These are phyloP conservation scores for Hyperoplus lanceolatus DNA, from an alignment of 2,797 vertebrate species.

Conservation along the genomic window DNA sequence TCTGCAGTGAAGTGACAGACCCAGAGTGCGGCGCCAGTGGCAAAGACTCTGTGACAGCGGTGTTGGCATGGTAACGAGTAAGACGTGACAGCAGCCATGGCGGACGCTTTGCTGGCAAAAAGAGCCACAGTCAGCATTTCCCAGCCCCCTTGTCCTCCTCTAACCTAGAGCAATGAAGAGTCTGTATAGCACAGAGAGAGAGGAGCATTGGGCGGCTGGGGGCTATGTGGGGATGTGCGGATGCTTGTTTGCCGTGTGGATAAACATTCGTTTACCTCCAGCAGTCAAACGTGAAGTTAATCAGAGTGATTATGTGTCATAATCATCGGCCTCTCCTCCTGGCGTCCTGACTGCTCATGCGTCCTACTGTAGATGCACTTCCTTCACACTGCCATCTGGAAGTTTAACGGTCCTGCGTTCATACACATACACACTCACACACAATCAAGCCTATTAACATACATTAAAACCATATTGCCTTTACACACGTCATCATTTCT, in stretches of 20 bases:
- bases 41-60: constrained; percentile 38
- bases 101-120: constrained; percentile 49
- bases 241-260: constrained; percentile 79
- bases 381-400: constrained; percentile 77
- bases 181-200: constrained; percentile 1
- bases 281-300: constrained; percentile 84
- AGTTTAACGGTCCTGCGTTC: constrained; percentile 43
- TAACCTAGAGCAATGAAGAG: constrained; percentile 65
- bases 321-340: constrained; percentile 68
- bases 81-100: constrained; percentile 63
- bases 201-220: neutral
- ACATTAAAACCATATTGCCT: constrained; percentile 58
- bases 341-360: constrained; percentile 44
- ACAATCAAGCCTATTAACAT: constrained; percentile 60
- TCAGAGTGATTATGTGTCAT: constrained; percentile 82
- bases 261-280: constrained; percentile 86
- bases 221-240: neutral
- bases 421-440: constrained; percentile 24
- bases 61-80: constrained; percentile 73
- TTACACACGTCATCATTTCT: constrained; percentile 68
- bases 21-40: constrained; percentile 62
- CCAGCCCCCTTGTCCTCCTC: constrained; percentile 36
- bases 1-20: constrained; percentile 55
- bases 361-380: constrained; percentile 59
- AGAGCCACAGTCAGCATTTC: constrained; percentile 78